Conservation (phyloP, 1,140 invertebrate genomes). For the Aphis craccivora region DNA sequence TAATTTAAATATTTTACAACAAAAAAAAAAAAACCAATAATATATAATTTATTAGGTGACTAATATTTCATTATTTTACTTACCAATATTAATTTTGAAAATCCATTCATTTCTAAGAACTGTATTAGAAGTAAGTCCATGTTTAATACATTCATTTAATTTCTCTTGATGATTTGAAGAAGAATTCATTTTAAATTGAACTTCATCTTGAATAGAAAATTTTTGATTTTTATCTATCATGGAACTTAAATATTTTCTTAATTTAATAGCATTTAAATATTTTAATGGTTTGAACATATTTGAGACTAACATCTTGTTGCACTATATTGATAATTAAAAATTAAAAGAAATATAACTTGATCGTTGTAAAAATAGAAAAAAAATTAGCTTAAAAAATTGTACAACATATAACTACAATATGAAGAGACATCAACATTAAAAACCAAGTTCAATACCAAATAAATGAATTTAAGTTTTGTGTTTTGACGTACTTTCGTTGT, state of each 20-base stretch:
- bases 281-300: not conserved
- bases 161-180: not conserved
- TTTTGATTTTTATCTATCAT: not conserved
- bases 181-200: not conserved
- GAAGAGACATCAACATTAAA: too few species aligned
- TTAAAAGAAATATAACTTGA: not conserved
- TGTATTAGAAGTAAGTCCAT: not conserved
- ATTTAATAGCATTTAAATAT: not conserved
- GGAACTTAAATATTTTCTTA: not conserved
- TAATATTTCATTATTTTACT: not conserved
- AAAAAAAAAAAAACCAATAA: too few species aligned
- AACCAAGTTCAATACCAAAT: not conserved
- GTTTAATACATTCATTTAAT: not conserved
- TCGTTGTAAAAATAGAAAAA: not conserved
- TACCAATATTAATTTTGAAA: conserved; percentile 18
- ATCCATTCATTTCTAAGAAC: conserved; percentile 32
- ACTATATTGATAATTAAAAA: not conserved
- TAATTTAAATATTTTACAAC: too few species aligned
- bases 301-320: not conserved
- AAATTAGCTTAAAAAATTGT: not conserved
- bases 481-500: not conserved
- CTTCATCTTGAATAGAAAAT: not conserved
- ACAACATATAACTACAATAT: not conserved
- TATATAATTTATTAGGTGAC: not conserved
- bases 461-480: not conserved